A percentile compares a stretch with the other conserved stretches of the same genome.
Evolutionary conservation across 2,888 invertebrate genomes (phyloP).

Genomic region (Thyatira batis): DNA sequence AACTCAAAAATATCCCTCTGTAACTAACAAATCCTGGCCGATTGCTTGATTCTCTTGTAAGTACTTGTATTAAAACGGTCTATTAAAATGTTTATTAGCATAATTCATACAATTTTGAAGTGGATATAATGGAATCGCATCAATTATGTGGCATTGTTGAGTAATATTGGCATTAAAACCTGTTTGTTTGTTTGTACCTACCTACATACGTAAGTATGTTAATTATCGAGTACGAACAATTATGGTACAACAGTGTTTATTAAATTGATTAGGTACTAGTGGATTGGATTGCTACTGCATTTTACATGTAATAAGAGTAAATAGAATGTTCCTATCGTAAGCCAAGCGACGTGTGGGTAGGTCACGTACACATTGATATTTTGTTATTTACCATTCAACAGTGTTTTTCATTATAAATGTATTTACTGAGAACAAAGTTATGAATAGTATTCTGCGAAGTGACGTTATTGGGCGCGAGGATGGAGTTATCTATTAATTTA

Average conservation of each 20-base stretch:
- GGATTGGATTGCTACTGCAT: constrained; percentile 17
- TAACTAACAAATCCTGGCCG: constrained; percentile 53
- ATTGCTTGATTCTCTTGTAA: constrained; percentile 17
- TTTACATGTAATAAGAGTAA: constrained; percentile 26
- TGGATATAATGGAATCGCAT: constrained; percentile 38
- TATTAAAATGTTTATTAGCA: constrained; percentile 20
- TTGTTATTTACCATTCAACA: constrained; percentile 21
- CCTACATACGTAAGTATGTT: constrained; percentile 35
- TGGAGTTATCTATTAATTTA: neutral
- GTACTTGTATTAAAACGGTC: neutral
- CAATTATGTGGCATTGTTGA: constrained; percentile 52
- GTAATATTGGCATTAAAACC: constrained; percentile 30
- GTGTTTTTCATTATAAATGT: constrained; percentile 1
- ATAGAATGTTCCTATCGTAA: constrained; percentile 40
- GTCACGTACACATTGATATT: constrained; percentile 64
- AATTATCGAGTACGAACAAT: constrained; percentile 38
- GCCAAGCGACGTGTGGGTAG: constrained; percentile 59
- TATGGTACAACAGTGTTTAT: constrained; percentile 21
- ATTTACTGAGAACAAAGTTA: neutral
- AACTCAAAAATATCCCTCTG: constrained; percentile 58
- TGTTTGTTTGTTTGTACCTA: constrained; percentile 29
- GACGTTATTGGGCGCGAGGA: neutral
- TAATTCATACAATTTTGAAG: constrained; percentile 31
- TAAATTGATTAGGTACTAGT: constrained; percentile 14
- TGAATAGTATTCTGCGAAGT: neutral